Evolutionary conservation across 2,797 vertebrate genomes (phyloP).

Genomic region (Poeciliopsis gracilis): DNA sequence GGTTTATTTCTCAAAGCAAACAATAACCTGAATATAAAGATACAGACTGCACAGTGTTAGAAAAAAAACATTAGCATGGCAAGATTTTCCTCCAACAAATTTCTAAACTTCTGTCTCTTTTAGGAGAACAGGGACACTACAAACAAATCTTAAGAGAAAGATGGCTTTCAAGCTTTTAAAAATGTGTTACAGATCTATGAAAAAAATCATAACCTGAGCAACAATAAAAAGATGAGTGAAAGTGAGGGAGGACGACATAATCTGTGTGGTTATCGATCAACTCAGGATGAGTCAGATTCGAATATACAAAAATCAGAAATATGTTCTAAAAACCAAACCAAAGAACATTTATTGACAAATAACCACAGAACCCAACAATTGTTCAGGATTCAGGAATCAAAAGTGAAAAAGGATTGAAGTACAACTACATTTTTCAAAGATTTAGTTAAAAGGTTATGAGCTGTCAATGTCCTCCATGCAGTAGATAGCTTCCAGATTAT

Average conservation of each 20-base stretch:
- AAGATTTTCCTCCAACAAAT: not conserved
- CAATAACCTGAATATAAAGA: conserved; percentile 34
- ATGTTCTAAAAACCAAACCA: conserved; percentile 3
- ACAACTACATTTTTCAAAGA: conserved; percentile 3
- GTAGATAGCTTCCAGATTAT: not conserved
- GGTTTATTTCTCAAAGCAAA: conserved; percentile 70
- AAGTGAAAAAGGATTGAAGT: not conserved
- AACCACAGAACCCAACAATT: conserved; percentile 25
- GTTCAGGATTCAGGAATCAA: conserved; percentile 14
- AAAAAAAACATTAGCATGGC: conserved; percentile 16
- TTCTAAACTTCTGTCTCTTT: conserved; percentile 7
- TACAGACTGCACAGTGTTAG: conserved; percentile 54
- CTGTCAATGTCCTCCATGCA: not conserved
- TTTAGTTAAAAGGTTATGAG: not conserved
- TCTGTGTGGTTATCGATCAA: conserved; percentile 16
- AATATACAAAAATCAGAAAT: not conserved
- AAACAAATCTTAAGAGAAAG: conserved; percentile 26
- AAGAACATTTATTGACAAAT: not conserved
- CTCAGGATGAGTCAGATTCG: conserved; percentile 1
- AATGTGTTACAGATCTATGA: conserved; percentile 41
- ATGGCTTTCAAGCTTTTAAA: conserved; percentile 28
- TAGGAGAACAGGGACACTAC: not conserved
- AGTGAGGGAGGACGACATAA: conserved; percentile 3
- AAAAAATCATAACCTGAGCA: conserved; percentile 60
- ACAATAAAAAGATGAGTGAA: conserved; percentile 29